Base-by-base conservation (phyloP, 2,888 invertebrate species). In the Acleris laterana region DNA sequence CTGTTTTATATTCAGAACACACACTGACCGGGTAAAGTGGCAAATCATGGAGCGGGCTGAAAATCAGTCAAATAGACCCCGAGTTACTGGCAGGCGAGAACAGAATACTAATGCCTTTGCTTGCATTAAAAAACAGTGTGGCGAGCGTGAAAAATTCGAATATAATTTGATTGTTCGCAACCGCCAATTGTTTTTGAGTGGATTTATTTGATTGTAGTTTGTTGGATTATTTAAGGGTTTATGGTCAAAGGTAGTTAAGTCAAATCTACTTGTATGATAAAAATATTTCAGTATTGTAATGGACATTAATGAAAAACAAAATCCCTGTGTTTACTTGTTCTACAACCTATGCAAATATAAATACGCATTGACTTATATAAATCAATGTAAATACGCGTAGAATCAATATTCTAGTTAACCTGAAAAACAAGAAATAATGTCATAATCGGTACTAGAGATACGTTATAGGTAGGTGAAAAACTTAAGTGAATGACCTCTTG, bases 51-150 rank as follows among this genome's bases (percentile, higher is more conserved):
- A 91, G 88, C 82, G 85, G 65, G 85, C 90, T 90, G 92, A 90
- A 89, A 92, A 92, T 92, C 92, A 92, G 92, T 91, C 92, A 90
- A 91, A 92, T 90, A 91, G 90, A 90, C 88, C 87, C 85, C 81
- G 89, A 87, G 90, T 87, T 88, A 85, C 86, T 83, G 83, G 82
- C 78, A 71, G 72, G 51, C 82, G 83, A 72, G 79, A 64, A 68
- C 74, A 79, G 91, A 87, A 91, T 92, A 85, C 81, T 82, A 84
- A 82, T 78, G 79, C 72, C 71, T 72, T 75, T 75, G 78, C 79
- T 72, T 73, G 71, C 69, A 72, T 77, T 76, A 78, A 80, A 83
- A 77, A 76, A 73, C 60, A 65, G 66, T 67, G 66, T 62, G 62
- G 51, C 57, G 48, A 59, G 59, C 56, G 63, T 64, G 60, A 65